These are phyloP conservation scores for Caranx ignobilis DNA, from an alignment of 2,113 vertebrate genomes.

Conservation along the genomic window DNA sequence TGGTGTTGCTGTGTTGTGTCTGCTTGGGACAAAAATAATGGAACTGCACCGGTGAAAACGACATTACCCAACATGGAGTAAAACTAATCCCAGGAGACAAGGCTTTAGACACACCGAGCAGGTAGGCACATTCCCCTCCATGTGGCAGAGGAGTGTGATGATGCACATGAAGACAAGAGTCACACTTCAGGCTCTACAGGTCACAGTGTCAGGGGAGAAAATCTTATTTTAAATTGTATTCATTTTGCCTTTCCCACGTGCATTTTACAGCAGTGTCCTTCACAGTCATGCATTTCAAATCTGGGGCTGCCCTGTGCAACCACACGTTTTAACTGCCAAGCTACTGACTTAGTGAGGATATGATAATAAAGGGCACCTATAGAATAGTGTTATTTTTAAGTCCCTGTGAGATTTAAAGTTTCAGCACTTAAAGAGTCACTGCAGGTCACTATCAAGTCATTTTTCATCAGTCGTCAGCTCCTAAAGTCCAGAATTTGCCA, in stretches of 20 bases:
- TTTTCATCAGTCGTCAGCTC: background rate
- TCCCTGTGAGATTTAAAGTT: slow-evolving; percentile 21
- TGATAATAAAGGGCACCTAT: slow-evolving; percentile 12
- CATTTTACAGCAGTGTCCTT: slow-evolving; percentile 17
- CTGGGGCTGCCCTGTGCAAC: background rate
- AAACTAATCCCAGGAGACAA: slow-evolving; percentile 27
- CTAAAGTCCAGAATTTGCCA: slow-evolving; percentile 19
- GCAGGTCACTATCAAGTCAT: background rate
- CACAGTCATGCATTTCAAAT: slow-evolving; percentile 11
- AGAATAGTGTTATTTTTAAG: background rate
- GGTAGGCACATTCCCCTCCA: slow-evolving; percentile 28
- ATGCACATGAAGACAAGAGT: slow-evolving; percentile 37
- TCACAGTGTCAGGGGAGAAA: slow-evolving; percentile 31
- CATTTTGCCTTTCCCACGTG: slow-evolving; percentile 33
- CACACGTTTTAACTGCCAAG: background rate
- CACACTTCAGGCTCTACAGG: slow-evolving; percentile 33
- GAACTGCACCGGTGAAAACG: slow-evolving; percentile 22
- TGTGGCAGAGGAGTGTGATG: slow-evolving; percentile 37
- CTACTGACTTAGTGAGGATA: slow-evolving; percentile 1
- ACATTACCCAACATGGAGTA: slow-evolving; percentile 19
- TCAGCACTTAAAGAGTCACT: slow-evolving; percentile 6
- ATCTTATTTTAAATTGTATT: slow-evolving; percentile 23
- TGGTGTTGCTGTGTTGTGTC: background rate
- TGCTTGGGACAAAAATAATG: slow-evolving; percentile 20
- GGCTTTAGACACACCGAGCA: slow-evolving; percentile 17